Percentiles rank a stretch among this genome's conserved stretches.
Conservation (phyloP, 2,797 vertebrate species). For the Molossus molossus region DNA sequence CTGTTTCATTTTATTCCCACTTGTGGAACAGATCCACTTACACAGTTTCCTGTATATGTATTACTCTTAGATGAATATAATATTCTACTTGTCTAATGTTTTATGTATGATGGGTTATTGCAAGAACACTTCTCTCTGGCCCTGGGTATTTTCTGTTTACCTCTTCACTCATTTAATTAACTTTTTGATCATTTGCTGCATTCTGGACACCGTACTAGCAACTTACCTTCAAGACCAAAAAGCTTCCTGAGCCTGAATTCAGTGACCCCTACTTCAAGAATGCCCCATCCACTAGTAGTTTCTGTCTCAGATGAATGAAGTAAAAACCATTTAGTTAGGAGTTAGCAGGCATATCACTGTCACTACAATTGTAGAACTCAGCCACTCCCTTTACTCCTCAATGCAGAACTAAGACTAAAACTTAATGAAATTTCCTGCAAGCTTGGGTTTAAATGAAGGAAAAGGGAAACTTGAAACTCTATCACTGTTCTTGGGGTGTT, state of each 20-base stretch:
- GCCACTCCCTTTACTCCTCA: background rate
- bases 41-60: background rate
- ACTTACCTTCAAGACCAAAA: background rate
- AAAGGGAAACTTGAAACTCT: background rate
- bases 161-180: slow-evolving; percentile 28
- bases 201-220: background rate
- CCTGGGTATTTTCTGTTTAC: background rate
- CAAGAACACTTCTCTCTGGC: background rate
- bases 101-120: background rate
- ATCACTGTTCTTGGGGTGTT: background rate
- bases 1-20: background rate
- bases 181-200: background rate
- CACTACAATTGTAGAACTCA: background rate
- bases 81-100: background rate
- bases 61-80: background rate
- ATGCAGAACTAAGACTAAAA: background rate
- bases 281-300: background rate
- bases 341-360: background rate
- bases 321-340: slow-evolving; percentile 28
- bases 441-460: background rate
- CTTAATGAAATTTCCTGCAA: background rate
- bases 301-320: slow-evolving; percentile 1
- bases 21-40: background rate
- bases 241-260: background rate
- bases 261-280: background rate